Evolutionary conservation across 2,113 vertebrate genomes (phyloP).

Genomic region (Gymnobelideus leadbeateri): DNA sequence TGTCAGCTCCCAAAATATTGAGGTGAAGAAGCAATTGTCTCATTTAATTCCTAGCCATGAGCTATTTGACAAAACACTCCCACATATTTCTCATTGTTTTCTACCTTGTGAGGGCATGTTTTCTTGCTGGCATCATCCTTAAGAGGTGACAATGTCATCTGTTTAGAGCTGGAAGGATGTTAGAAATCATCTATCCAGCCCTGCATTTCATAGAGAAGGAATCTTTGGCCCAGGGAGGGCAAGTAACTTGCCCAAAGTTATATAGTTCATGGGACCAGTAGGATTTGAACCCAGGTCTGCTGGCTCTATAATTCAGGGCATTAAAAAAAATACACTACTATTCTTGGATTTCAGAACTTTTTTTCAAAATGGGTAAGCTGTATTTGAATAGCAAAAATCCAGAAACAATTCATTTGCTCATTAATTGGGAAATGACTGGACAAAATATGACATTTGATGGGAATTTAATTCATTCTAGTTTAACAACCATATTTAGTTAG

Average conservation of each 20-base stretch:
- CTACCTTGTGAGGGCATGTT: neutral
- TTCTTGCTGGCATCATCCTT: neutral
- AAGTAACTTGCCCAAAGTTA: neutral
- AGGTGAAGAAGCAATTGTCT: neutral
- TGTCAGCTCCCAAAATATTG: neutral
- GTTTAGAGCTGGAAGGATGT: neutral
- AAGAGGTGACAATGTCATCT: neutral
- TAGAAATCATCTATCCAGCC: neutral
- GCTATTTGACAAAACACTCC: constrained; percentile 1
- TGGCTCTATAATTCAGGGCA: neutral
- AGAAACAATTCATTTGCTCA: neutral
- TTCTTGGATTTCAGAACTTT: neutral
- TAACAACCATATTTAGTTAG: neutral
- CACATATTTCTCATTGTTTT: neutral
- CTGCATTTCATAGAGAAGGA: neutral
- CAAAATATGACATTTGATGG: neutral
- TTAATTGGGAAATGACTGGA: neutral
- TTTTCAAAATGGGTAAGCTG: neutral
- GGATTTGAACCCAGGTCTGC: neutral
- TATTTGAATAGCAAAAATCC: neutral
- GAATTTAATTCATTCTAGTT: neutral
- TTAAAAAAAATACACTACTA: neutral
- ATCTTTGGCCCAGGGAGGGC: neutral
- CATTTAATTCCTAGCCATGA: neutral
- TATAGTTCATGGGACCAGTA: neutral